Conservation (phyloP, 1,140 invertebrate genomes). For the Drosophila neocordata region DNA sequence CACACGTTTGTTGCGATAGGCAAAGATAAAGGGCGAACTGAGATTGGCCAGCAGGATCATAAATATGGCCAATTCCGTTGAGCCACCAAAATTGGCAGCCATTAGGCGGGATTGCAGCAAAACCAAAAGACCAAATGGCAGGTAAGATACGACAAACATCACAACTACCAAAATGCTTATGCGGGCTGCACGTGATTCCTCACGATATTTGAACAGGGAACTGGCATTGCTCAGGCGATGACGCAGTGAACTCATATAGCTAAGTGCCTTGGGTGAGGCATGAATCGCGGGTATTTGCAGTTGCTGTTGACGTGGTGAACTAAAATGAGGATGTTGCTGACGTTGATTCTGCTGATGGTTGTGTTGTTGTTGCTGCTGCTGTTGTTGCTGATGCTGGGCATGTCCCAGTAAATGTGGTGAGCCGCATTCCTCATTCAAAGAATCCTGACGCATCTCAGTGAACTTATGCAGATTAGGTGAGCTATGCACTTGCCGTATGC, state of each 20-base stretch:
- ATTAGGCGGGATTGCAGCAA: slow-evolving; percentile 79
- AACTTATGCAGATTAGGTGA: slow-evolving; percentile 80
- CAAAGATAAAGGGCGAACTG: slow-evolving; percentile 90
- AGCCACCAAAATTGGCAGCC: slow-evolving; percentile 65
- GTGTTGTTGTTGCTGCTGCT: slow-evolving; percentile 45
- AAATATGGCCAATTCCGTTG: slow-evolving; percentile 84
- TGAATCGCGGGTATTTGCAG: slow-evolving; percentile 79
- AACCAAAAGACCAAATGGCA: slow-evolving; percentile 86
- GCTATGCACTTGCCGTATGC: slow-evolving; percentile 80
- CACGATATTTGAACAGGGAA: slow-evolving; percentile 91
- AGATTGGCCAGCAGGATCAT: slow-evolving; percentile 88
- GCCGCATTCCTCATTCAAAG: slow-evolving; percentile 42
- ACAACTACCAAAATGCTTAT: slow-evolving; percentile 89
- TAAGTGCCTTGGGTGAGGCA: slow-evolving; percentile 76
- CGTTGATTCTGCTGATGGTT: slow-evolving; percentile 32
- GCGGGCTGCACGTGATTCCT: slow-evolving; percentile 91
- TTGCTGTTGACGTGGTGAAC: slow-evolving; percentile 36
- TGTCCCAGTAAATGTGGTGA: slow-evolving; percentile 71
- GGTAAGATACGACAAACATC: slow-evolving; percentile 88
- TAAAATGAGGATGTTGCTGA: slow-evolving; percentile 56
- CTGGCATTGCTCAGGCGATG: slow-evolving; percentile 92
- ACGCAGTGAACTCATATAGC: slow-evolving; percentile 88
- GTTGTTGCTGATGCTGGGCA: slow-evolving; percentile 55
- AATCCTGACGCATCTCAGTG: slow-evolving; percentile 57
- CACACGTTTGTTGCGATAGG: slow-evolving; percentile 89